phyloP scores from a whole-genome alignment of 2,113 vertebrate species.

The Gadus macrocephalus region DNA sequence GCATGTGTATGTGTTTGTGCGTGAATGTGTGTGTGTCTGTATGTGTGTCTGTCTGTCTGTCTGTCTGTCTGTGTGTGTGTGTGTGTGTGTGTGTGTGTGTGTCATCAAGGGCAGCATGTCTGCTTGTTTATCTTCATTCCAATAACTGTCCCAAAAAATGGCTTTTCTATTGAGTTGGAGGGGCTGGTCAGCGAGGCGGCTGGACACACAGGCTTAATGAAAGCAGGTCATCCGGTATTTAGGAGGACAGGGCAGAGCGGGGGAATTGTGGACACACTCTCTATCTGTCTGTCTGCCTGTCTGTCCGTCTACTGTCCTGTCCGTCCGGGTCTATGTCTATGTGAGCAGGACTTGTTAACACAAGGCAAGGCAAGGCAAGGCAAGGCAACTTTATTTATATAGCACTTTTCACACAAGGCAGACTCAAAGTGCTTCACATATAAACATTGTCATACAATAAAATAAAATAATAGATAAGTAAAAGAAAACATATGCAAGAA shows the following conservation, averaged over 20 bases:
- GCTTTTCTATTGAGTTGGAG: conserved; percentile 35
- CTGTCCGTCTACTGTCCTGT: background rate
- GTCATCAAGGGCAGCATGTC: conserved; percentile 20
- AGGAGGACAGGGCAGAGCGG: conserved; percentile 34
- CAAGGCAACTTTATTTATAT: too few species aligned
- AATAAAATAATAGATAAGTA: too few species aligned
- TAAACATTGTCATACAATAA: too few species aligned
- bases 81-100: too few species aligned
- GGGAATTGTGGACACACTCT: background rate
- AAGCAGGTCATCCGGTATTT: conserved; percentile 61
- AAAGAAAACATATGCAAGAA: too few species aligned
- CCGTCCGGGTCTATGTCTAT: background rate
- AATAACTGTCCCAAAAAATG: conserved; percentile 35
- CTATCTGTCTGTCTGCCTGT: conserved; percentile 3
- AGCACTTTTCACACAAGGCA: too few species aligned
- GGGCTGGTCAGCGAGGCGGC: conserved; percentile 27
- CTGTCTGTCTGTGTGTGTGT: too few species aligned
- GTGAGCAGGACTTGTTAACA: background rate
- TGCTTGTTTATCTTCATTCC: conserved; percentile 37
- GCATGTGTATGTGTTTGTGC: too few species aligned
- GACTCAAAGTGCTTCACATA: too few species aligned
- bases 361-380: too few species aligned
- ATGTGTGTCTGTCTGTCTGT: too few species aligned
- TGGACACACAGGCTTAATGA: conserved; percentile 48
- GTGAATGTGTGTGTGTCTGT: too few species aligned